Evolutionary conservation across 2,113 vertebrate genomes (phyloP), one percentile per base, ranked within the genome.

Genomic region (Sturnira hondurensis): DNA sequence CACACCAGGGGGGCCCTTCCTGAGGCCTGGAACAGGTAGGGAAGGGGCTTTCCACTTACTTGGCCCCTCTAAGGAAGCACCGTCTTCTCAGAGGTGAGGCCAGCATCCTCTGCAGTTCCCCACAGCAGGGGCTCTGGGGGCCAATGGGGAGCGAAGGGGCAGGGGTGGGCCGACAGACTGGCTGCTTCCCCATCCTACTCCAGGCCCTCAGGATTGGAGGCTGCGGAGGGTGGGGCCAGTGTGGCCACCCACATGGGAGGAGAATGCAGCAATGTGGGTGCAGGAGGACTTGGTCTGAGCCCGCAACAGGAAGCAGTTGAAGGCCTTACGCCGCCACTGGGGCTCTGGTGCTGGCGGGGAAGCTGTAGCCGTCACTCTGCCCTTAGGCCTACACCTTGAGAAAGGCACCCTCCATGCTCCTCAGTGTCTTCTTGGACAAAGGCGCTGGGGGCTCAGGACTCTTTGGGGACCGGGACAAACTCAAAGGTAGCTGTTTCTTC

Each of bases 11-110:
- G 85, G 63, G 70, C 33, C 24, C 61, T 43, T 68, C 38, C 74
- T 14, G 41, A 33, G 36, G 73, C 12, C 50, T 16, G 10, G 68
- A 73, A 16, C 12, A 17, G 80, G 68, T 4, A 14, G 67, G 77
- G 13, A 41, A 17, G 61, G 77, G 88, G 43, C 45, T 88, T 13
- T 20, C 45, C 45, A 98, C 98, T 98, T 97, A 99, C 98, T 98
- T 98, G 97, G 98, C 98, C 93, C 98, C 89, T 0, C 87, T 41
- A 38, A 97, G 93, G 93, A 97, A 61, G 0, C 15, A 63, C 52
- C 31, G 82, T 73, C 96, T 98, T 85, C 86, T 97, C 91, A 95
- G 95, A 91, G 96, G 70, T 0, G 90, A 77, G 0, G 74, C 78
- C 95, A 98, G 96, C 97, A 97, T 98, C 97, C 86, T 97, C 67